Conservation (phyloP, 1,140 invertebrate genomes). For the Periplaneta americana region DNA sequence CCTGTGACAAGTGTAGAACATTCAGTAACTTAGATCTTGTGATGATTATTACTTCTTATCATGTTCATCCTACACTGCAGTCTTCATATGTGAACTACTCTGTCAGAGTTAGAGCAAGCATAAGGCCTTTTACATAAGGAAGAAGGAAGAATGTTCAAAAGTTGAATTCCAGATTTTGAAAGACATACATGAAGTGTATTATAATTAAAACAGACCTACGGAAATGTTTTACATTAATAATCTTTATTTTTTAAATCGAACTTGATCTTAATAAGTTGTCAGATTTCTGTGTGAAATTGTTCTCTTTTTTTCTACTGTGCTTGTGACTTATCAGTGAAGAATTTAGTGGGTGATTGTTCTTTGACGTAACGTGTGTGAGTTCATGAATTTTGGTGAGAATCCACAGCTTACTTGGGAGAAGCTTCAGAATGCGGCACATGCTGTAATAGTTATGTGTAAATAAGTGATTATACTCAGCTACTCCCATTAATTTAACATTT, state of each 20-base stretch:
- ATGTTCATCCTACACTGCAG: background rate
- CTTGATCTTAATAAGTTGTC: background rate
- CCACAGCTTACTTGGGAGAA: background rate
- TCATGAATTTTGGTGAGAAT: background rate
- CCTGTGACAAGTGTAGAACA: background rate
- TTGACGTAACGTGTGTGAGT: background rate
- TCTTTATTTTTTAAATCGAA: background rate
- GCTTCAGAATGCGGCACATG: background rate
- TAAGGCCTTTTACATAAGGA: background rate
- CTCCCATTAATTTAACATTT: background rate
- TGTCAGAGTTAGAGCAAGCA: background rate
- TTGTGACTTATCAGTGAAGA: background rate
- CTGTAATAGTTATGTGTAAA: background rate
- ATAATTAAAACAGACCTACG: background rate
- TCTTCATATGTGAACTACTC: background rate
- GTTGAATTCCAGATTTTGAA: background rate
- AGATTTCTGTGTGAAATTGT: background rate
- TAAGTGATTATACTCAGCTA: background rate
- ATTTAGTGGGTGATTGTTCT: background rate
- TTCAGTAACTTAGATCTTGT: background rate
- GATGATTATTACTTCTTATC: background rate
- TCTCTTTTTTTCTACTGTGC: background rate
- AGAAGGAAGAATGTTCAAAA: background rate
- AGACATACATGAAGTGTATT: background rate
- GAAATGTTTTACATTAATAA: background rate